Base-by-base conservation (phyloP, 2,113 vertebrate genomes). In the Gymnarchus niloticus region DNA sequence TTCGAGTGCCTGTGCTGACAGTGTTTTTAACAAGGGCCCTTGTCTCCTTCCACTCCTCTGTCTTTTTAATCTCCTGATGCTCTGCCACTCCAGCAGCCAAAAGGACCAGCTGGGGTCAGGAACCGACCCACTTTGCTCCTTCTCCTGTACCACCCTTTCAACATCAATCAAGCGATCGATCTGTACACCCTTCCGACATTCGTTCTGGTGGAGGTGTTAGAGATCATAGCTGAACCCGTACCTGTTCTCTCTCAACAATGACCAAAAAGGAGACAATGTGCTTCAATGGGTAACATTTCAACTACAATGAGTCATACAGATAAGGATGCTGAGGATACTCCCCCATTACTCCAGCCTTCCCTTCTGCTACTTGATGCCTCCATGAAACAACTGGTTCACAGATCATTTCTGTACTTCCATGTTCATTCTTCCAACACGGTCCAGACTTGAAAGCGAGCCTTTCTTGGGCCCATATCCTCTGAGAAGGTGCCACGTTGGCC, bases 21-120 rank as follows among this genome's bases (percentile, higher is more conserved):
- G 17, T 69, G 28, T 69, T 69, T 85, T 84, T 84, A 61, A 83
- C 33, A 84, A 37, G 46, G 56, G 33, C 3, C 44, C 76, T 9
- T 17, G 19, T 69, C 3, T 37, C 61, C 61, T 69, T 14, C 61
- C n/a, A n/a, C n/a, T n/a, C n/a, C n/a, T n/a, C n/a, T n/a, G n/a
- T n/a, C n/a, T n/a, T n/a, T n/a, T n/a, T n/a, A n/a, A n/a, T 17
- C 76, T 78, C 44, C 37, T 78, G 23, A 33, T 48, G 37, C 21
- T 78, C 21, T 48, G 19, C n/a, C 48, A 82, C 80, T 28, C 25
- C n/a, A n/a, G n/a, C n/a, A 37, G 14, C 25, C 51, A 57, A 57
- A 14, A 14, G 28, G 54, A 52, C 6, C 17, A 28, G 80, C 21
- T 81, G 78, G n/a, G 3, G 28, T 25, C n/a, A 51, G n/a, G n/a